These are phyloP conservation scores for Oligia strigilis DNA, from an alignment of 2,888 invertebrate genomes.

Conservation along the genomic window DNA sequence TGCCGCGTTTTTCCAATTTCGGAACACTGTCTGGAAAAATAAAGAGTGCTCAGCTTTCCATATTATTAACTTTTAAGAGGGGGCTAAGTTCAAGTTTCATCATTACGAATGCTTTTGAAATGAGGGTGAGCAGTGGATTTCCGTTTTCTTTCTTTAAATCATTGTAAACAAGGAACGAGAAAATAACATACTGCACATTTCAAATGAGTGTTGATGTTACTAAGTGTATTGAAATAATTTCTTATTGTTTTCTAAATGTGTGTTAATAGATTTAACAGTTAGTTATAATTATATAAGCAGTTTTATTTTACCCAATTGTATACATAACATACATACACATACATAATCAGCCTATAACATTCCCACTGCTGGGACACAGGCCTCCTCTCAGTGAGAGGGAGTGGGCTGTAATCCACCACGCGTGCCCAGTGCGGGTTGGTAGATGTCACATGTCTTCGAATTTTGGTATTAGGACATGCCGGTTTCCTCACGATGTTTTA, in stretches of 20 bases:
- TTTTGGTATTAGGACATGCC: too few relatives aligned
- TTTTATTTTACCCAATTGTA: not conserved
- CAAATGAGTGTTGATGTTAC: too few relatives aligned
- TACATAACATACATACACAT: too few relatives aligned
- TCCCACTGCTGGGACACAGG: too few relatives aligned
- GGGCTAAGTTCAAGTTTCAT: conserved; percentile 29
- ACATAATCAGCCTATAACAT: too few relatives aligned
- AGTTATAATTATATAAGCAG: not conserved
- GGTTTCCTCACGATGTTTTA: too few relatives aligned
- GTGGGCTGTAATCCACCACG: too few relatives aligned
- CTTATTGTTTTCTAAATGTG: not conserved
- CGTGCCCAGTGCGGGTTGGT: too few relatives aligned
- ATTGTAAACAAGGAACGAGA: too few relatives aligned
- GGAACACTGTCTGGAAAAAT: conserved; percentile 35
- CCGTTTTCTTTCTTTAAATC: not conserved
- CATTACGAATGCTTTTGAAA: not conserved
- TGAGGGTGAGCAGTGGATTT: not conserved
- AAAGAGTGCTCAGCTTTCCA: conserved; percentile 42
- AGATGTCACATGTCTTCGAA: too few relatives aligned
- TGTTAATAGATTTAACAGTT: not conserved
- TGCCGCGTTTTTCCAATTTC: conserved; percentile 51
- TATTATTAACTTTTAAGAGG: conserved; percentile 53
- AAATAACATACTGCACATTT: not conserved
- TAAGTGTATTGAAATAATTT: not conserved
- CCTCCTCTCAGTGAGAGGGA: too few relatives aligned